Evolutionary conservation across 2,888 invertebrate species (phyloP).

Genomic region (Chrysopilus asiliformis): DNA sequence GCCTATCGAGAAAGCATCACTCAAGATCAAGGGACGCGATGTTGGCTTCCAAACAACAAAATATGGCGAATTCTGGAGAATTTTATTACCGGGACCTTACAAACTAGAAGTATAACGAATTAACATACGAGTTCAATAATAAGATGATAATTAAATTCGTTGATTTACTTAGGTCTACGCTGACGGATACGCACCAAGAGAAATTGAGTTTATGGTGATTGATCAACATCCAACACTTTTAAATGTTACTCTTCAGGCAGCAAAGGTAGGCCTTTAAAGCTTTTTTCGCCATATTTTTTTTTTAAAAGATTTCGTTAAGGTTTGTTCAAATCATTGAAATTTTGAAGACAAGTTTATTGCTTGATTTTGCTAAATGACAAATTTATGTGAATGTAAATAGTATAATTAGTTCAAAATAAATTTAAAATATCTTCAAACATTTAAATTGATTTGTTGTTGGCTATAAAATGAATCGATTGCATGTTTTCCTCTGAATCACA

Average conservation of each 20-base stretch:
- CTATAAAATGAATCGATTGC: too few species aligned
- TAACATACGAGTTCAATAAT: slow-evolving; percentile 11
- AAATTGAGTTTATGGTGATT: slow-evolving; percentile 74
- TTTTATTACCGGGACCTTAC: slow-evolving; percentile 76
- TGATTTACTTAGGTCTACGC: slow-evolving; percentile 52
- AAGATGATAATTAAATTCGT: background rate
- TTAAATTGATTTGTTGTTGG: too few species aligned
- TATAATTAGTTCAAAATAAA: too few species aligned
- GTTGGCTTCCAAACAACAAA: slow-evolving; percentile 75
- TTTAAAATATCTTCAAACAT: too few species aligned
- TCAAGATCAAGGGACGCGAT: slow-evolving; percentile 69
- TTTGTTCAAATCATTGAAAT: too few species aligned
- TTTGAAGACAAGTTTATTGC: background rate
- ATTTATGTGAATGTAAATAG: too few species aligned
- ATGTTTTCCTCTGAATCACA: too few species aligned
- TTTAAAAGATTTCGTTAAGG: too few species aligned
- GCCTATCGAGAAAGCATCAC: slow-evolving; percentile 63
- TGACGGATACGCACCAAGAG: slow-evolving; percentile 69
- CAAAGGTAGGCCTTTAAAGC: slow-evolving; percentile 63
- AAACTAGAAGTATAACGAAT: slow-evolving; percentile 53
- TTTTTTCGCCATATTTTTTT: too few species aligned
- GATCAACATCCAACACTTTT: slow-evolving; percentile 74
- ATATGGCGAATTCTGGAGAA: slow-evolving; percentile 91
- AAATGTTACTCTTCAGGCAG: slow-evolving; percentile 64
- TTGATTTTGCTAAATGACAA: background rate